A percentile compares a stretch with the other conserved stretches of the same genome.
phyloP scores from a whole-genome alignment of 1,140 invertebrate species.

The Caligus rogercresseyi region DNA sequence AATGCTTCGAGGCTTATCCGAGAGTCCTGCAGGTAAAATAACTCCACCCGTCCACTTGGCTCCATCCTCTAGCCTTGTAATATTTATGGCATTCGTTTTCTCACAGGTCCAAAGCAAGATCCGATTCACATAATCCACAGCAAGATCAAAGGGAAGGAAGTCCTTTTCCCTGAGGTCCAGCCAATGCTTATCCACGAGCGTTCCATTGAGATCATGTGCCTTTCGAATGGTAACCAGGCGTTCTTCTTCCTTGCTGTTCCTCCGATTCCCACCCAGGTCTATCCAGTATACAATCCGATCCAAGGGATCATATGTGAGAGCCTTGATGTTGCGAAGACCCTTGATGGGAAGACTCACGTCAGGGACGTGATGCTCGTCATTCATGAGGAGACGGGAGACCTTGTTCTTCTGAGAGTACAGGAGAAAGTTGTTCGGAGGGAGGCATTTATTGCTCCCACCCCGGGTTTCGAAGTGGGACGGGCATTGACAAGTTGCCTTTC shows the following conservation, averaged over 20 bases:
- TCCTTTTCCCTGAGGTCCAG: neutral
- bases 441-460: conserved; percentile 34
- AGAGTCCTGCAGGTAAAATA: neutral
- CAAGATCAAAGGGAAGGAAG: conserved; percentile 53
- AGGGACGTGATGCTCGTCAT: conserved; percentile 34
- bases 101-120: conserved; percentile 72
- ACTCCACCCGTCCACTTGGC: neutral
- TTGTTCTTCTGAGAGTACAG: conserved; percentile 64
- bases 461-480: conserved; percentile 26
- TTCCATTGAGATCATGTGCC: conserved; percentile 42
- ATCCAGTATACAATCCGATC: conserved; percentile 61
- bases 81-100: conserved; percentile 65
- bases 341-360: conserved; percentile 41
- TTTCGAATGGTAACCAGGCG: conserved; percentile 42
- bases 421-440: conserved; percentile 58
- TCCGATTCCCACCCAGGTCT: conserved; percentile 19
- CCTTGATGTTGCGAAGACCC: conserved; percentile 32
- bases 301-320: conserved; percentile 46
- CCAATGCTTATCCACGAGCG: conserved; percentile 32
- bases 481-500: conserved; percentile 50
- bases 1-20: conserved; percentile 12
- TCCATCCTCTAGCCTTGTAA: conserved; percentile 46
- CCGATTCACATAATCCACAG: conserved; percentile 59
- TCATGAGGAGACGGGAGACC: conserved; percentile 56
- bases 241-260: conserved; percentile 47